phyloP scores from a whole-genome alignment of 2,888 invertebrate species.

The Scaptomyza caliginosa region DNA sequence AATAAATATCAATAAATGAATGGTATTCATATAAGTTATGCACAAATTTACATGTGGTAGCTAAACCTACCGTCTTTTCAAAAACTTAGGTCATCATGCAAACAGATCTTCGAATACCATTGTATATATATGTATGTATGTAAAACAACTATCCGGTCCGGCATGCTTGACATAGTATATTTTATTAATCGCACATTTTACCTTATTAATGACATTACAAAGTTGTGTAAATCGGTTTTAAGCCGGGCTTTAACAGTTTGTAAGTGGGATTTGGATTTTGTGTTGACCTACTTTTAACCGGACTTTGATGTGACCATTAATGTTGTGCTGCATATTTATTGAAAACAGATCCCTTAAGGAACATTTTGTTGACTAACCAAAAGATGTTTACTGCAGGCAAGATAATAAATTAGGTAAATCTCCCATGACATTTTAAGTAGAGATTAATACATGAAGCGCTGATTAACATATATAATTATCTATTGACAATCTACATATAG shows the following conservation, averaged over 20 bases:
- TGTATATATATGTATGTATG: background rate
- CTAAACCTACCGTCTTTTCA: slow-evolving; percentile 1
- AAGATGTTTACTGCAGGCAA: background rate
- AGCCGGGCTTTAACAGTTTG: slow-evolving; percentile 1
- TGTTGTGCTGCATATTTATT: background rate
- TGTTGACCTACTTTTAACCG: background rate
- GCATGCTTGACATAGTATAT: slow-evolving; percentile 3
- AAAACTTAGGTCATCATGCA: slow-evolving; percentile 28
- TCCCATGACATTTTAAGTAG: background rate
- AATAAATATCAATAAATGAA: slow-evolving; percentile 42
- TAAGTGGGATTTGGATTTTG: background rate
- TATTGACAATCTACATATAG: background rate
- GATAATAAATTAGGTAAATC: background rate
- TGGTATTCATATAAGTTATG: slow-evolving; percentile 21
- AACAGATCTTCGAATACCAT: background rate
- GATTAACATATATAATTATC: slow-evolving; percentile 9
- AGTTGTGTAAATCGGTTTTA: background rate
- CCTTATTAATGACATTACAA: slow-evolving; percentile 19
- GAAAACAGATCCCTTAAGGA: background rate
- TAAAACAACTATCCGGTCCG: background rate
- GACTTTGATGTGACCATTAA: background rate
- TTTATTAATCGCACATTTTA: slow-evolving; percentile 17
- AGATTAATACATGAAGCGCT: background rate
- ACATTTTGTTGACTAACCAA: no score
- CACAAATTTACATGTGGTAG: slow-evolving; percentile 36